These are phyloP conservation scores for Macquaria ambigua DNA, from an alignment of 2,113 vertebrate species.

Conservation along the genomic window DNA sequence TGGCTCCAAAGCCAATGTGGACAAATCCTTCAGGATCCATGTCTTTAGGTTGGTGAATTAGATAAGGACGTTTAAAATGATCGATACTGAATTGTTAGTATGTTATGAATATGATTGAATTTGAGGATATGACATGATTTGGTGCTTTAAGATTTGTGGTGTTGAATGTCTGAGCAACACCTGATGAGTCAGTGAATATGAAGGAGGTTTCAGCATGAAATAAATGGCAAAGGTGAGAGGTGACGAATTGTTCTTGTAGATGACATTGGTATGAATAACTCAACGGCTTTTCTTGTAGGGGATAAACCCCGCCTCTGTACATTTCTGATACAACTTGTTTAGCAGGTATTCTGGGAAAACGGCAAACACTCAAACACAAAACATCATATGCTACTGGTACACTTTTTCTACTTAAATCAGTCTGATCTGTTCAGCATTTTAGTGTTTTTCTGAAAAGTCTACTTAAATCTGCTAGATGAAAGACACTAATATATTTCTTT, in stretches of 20 bases:
- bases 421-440: background rate
- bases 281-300: slow-evolving; percentile 19
- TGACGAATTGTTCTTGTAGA: background rate
- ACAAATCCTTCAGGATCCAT: background rate
- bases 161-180: background rate
- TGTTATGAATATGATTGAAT: background rate
- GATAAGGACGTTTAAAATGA: background rate
- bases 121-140: background rate
- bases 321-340: slow-evolving; percentile 60
- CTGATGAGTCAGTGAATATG: background rate
- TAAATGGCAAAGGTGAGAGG: background rate
- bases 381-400: background rate
- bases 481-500: background rate
- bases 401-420: background rate
- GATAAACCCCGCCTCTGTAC: slow-evolving; percentile 46
- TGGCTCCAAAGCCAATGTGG: background rate
- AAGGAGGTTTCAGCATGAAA: background rate
- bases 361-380: slow-evolving; percentile 16
- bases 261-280: slow-evolving; percentile 31
- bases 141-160: background rate
- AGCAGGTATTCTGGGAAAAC: slow-evolving; percentile 53
- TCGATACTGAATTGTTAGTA: background rate
- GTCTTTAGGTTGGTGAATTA: background rate
- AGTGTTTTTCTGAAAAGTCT: background rate
- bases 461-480: background rate